Percentiles rank a stretch among this genome's conserved stretches.
These are phyloP conservation scores for Dyspetes luteomarginatus DNA, from an alignment of 2,888 invertebrate genomes.

Conservation along the genomic window DNA sequence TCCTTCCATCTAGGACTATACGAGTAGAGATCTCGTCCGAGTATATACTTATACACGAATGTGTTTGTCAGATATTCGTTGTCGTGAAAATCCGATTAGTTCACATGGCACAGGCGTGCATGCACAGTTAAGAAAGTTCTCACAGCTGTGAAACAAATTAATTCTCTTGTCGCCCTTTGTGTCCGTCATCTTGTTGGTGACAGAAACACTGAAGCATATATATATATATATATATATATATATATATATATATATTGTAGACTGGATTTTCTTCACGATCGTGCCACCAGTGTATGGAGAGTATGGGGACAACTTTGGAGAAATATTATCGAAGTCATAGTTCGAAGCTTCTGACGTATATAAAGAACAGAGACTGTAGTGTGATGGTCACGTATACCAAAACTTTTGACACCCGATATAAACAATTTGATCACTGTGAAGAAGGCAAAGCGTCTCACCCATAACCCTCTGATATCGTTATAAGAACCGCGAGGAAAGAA, in stretches of 20 bases:
- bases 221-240: not conserved
- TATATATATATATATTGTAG: not conserved
- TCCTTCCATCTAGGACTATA: too few species aligned
- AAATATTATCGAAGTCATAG: not conserved
- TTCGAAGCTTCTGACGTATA: not conserved
- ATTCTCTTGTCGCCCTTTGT: conserved; percentile 17
- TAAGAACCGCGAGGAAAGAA: too few species aligned
- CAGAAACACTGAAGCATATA: conserved; percentile 8
- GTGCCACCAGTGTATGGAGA: not conserved
- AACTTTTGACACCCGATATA: too few species aligned
- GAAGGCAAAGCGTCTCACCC: too few species aligned
- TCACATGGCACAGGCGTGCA: not conserved
- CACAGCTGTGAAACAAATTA: conserved; percentile 30
- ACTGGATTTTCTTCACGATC: not conserved
- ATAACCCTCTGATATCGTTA: too few species aligned
- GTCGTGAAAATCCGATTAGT: not conserved
- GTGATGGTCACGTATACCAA: too few species aligned
- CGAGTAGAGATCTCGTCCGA: too few species aligned
- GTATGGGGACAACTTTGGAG: not conserved
- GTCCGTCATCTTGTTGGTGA: not conserved
- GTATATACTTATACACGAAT: too few species aligned
- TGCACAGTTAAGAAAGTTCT: conserved; percentile 20
- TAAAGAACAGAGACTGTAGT: not conserved
- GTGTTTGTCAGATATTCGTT: not conserved
- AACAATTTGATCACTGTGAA: too few species aligned